Evolutionary conservation across 1,140 invertebrate genomes (phyloP).

Genomic region (Patella vulgata): DNA sequence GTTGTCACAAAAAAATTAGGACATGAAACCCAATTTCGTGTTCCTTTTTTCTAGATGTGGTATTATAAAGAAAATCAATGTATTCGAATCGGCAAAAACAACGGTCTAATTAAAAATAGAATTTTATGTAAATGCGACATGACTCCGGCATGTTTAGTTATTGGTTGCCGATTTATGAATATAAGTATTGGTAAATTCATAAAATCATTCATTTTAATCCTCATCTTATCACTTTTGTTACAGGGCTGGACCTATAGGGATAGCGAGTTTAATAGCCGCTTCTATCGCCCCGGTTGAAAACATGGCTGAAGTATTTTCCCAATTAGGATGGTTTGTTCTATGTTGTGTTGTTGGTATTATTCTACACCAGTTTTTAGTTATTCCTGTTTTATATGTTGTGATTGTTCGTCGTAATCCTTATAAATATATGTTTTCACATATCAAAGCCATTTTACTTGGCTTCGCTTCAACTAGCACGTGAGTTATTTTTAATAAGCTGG

Average conservation of each 20-base stretch:
- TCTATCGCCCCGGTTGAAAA: slow-evolving; percentile 87
- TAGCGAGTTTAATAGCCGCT: slow-evolving; percentile 89
- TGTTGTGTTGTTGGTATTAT: slow-evolving; percentile 86
- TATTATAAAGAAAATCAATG: too few species aligned
- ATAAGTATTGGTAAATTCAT: too few species aligned
- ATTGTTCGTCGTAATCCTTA: slow-evolving; percentile 88
- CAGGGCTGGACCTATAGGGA: slow-evolving; percentile 87
- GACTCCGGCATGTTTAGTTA: too few species aligned
- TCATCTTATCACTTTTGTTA: slow-evolving; percentile 16
- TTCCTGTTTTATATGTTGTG: slow-evolving; percentile 85
- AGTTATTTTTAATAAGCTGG: slow-evolving; percentile 28
- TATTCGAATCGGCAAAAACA: too few species aligned
- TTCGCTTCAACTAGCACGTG: slow-evolving; percentile 87
- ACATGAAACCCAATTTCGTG: too few species aligned
- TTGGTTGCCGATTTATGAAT: too few species aligned
- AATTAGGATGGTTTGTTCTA: slow-evolving; percentile 86
- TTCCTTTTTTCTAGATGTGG: too few species aligned
- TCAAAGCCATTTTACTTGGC: slow-evolving; percentile 87
- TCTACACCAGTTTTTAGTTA: slow-evolving; percentile 87
- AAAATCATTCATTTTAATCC: too few species aligned
- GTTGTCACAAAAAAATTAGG: too few species aligned
- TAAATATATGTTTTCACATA: slow-evolving; percentile 84
- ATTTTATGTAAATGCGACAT: too few species aligned
- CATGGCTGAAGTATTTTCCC: slow-evolving; percentile 80
- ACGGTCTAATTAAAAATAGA: too few species aligned